Conservation (phyloP, 1,140 invertebrate species). For the Drosophila arizonae region DNA sequence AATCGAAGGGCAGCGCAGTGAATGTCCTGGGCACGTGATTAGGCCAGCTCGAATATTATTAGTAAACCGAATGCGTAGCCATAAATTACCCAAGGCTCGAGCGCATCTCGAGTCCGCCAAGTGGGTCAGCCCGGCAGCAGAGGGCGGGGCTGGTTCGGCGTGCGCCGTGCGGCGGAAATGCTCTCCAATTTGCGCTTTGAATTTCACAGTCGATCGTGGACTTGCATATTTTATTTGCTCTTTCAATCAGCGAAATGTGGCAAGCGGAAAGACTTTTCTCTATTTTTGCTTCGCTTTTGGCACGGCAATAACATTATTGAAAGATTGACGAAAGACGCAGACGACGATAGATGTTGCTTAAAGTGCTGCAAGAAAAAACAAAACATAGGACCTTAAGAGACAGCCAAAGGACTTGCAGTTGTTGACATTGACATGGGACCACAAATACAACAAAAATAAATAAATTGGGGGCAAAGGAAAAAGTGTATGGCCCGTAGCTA, state of each 20-base stretch:
- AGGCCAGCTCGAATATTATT: conserved; percentile 59
- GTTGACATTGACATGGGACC: conserved; percentile 48
- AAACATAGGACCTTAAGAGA: conserved; percentile 11
- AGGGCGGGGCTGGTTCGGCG: conserved; percentile 43
- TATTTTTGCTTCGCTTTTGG: background rate
- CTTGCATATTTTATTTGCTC: conserved; percentile 72
- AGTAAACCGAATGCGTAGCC: conserved; percentile 79
- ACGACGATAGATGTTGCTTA: conserved; percentile 29
- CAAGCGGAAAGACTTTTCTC: conserved; percentile 45
- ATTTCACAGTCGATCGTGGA: conserved; percentile 64
- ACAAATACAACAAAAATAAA: conserved; percentile 23
- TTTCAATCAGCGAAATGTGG: conserved; percentile 60
- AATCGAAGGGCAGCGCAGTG: conserved; percentile 41
- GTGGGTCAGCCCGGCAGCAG: background rate
- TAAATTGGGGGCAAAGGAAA: conserved; percentile 11
- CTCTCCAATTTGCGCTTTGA: conserved; percentile 72
- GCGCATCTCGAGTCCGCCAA: conserved; percentile 51
- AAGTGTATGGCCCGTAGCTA: conserved; percentile 29
- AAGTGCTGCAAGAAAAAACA: conserved; percentile 3
- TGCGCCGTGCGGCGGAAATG: conserved; percentile 71
- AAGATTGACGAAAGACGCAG: conserved; percentile 36
- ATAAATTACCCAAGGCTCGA: conserved; percentile 73
- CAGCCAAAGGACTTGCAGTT: conserved; percentile 26
- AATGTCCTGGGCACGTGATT: conserved; percentile 22
- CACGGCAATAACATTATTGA: conserved; percentile 54